phyloP scores from a whole-genome alignment of 2,888 invertebrate species.

The Cheilosia vernalis region DNA sequence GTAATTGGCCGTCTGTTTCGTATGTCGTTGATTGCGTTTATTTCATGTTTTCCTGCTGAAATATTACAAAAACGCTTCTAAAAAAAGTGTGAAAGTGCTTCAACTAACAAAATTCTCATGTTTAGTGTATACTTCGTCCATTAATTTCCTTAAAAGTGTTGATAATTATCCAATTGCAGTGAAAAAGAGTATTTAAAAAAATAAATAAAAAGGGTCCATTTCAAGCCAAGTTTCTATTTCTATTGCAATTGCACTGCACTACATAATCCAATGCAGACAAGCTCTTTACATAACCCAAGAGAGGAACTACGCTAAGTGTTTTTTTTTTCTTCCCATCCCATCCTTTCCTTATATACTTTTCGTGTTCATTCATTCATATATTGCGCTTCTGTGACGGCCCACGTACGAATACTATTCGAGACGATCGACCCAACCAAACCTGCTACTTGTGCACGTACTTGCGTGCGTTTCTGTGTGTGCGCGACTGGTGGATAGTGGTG shows the following conservation, averaged over 20 bases:
- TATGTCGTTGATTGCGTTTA: constrained; percentile 47
- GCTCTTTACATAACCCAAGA: constrained; percentile 65
- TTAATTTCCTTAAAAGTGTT: constrained; percentile 1
- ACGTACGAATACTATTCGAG: constrained; percentile 58
- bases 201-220: constrained; percentile 41
- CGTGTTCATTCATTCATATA: constrained; percentile 71
- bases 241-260: constrained; percentile 44
- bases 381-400: constrained; percentile 58
- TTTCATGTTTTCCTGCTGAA: constrained; percentile 53
- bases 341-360: constrained; percentile 54
- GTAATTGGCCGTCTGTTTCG: constrained; percentile 67
- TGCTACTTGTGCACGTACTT: constrained; percentile 59
- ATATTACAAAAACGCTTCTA: constrained; percentile 31
- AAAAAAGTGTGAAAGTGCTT: constrained; percentile 52
- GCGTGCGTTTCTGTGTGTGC: constrained; percentile 52
- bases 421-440: constrained; percentile 53
- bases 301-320: constrained; percentile 64
- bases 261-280: constrained; percentile 51
- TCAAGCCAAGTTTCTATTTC: constrained; percentile 58
- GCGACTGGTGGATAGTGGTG: constrained; percentile 21
- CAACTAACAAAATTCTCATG: constrained; percentile 27
- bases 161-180: constrained; percentile 14
- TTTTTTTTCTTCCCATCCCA: constrained; percentile 24
- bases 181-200: constrained; percentile 25
- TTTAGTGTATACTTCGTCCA: constrained; percentile 5